Base-by-base conservation (phyloP, 1,140 invertebrate genomes). In the Glossosoma conforme region DNA sequence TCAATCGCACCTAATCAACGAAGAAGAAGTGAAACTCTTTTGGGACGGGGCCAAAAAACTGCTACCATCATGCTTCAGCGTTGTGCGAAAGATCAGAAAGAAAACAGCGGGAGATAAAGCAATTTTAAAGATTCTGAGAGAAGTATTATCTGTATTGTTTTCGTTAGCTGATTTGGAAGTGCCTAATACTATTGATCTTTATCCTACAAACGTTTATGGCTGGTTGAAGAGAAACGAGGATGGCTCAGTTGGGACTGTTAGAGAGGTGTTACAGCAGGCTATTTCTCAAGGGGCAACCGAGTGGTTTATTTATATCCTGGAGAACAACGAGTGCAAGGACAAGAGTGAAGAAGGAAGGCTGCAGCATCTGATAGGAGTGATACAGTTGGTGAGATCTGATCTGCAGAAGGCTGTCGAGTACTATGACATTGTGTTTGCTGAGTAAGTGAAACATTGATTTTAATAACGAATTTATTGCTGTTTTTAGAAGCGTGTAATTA, bases 371-470 rank as follows among this genome's bases (percentile, higher is more conserved):
- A 89, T 91, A 18, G 85, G 89, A 71, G 77, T 93, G 17, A 85
- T 87, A 52, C 89, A 93, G 64, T 68, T 88, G 17, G 72, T 94
- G 8, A 80, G 89, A 54, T 81, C 81, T 2, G 91, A 95, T 74
- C 67, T 94, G 14, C 85, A 90, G 63, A 80, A 82, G 59, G 86
- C 86, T 1, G 77, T 86, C 42, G 86, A 91, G 60, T 83, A 81
- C 63, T 89, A 91, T 59, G 86, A 93, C 60, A 86, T 84, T 69
- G 60, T 89, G 14, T 95, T 93, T 66, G 76, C 83, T 62, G 80
- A 82, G 87, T 88, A 72, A 73, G 77, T 79, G 37, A 49, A 4
- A 35, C 44, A 44, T 21, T 17, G 28, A 24, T 51, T 20, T 42
- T 42, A 33, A 37, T 20, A 20, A 42, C 8, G 11, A 42, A 14